Base-by-base conservation (phyloP, 1,140 invertebrate genomes). In the Trichoplusia ni region DNA sequence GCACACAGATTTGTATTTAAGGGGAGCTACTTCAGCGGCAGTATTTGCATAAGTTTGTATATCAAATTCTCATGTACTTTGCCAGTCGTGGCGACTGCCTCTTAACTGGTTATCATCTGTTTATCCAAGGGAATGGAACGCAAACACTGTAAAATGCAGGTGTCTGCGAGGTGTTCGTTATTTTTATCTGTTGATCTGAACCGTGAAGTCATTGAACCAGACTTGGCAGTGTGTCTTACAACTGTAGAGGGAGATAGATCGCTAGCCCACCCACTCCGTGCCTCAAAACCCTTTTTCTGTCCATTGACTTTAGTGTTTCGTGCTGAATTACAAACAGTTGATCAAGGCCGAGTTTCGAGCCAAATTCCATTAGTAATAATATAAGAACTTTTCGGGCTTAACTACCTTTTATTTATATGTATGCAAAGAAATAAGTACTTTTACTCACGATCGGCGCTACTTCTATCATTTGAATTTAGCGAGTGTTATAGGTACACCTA, bases 41-140 rank as follows among this genome's bases (percentile, higher is more conserved):
- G 21, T 62, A 62, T 62, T 51, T 51, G 59, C 56, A 47, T 60
- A 60, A 60, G 56, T 62, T 61, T 62, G 59, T 62, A 51, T 62
- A 62, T 51, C 33, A 62, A 51, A 49, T 62, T 62, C 16, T 46
- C 31, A 5, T 49, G 59, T 38, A 27, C 35, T 51, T 51, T 51
- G 59, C 40, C 59, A 51, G 29, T 62, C 31, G 59, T 16, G 31
- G 59, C 46, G 59, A 14, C 44, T 49, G 40, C 29, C 42, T 51
- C 46, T 49, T 35, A 59, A 35, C 58, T 47, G 44, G 42, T 35
- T 60, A 47, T 60, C 29, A 60, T 62, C 59, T 54, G 49, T 64
- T 44, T 54, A 64, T 35, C 35, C 29, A 40, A 54, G 29, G 49
- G 27, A 64, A 64, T 64, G 14, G 9, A 64, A 64, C 8, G 16